phyloP scores from a whole-genome alignment of 2,797 vertebrate genomes.

The Channallabes apus region DNA sequence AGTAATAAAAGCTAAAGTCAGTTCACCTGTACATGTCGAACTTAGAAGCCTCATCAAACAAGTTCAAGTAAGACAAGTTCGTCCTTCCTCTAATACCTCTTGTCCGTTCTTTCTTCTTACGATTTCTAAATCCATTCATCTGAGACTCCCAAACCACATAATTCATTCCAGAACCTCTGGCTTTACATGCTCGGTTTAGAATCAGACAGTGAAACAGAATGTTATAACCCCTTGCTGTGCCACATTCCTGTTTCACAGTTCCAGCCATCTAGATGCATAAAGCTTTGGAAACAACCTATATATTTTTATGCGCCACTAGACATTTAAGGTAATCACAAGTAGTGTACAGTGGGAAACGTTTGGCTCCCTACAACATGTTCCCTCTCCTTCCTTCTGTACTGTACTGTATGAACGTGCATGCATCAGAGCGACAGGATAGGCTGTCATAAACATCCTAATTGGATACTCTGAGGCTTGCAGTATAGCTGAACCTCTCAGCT shows the following conservation, averaged over 20 bases:
- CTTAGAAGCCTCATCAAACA: neutral
- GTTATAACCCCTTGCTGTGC: neutral
- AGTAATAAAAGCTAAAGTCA: neutral
- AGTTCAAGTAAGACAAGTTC: neutral
- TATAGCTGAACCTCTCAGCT: slow-evolving; percentile 52
- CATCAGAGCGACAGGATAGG: neutral
- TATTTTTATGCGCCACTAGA: slow-evolving; percentile 5
- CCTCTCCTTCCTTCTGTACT: neutral
- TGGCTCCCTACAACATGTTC: neutral
- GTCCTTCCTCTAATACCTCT: neutral
- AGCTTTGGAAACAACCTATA: slow-evolving; percentile 39
- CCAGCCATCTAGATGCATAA: slow-evolving; percentile 43
- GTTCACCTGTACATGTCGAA: neutral
- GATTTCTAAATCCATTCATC: slow-evolving; percentile 1
- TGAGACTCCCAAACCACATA: neutral
- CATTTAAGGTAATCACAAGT: neutral
- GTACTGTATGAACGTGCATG: neutral
- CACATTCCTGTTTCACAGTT: slow-evolving; percentile 38
- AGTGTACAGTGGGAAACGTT: neutral
- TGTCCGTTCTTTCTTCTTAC: neutral
- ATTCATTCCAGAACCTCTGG: slow-evolving; percentile 28
- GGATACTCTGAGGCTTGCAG: slow-evolving; percentile 31
- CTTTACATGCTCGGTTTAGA: slow-evolving; percentile 28
- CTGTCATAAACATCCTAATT: slow-evolving; percentile 25
- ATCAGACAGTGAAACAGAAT: slow-evolving; percentile 28